A percentile compares a stretch with the other conserved stretches of the same genome.
Conservation (phyloP, 2,113 vertebrate genomes). For the Deroptyus accipitrinus region DNA sequence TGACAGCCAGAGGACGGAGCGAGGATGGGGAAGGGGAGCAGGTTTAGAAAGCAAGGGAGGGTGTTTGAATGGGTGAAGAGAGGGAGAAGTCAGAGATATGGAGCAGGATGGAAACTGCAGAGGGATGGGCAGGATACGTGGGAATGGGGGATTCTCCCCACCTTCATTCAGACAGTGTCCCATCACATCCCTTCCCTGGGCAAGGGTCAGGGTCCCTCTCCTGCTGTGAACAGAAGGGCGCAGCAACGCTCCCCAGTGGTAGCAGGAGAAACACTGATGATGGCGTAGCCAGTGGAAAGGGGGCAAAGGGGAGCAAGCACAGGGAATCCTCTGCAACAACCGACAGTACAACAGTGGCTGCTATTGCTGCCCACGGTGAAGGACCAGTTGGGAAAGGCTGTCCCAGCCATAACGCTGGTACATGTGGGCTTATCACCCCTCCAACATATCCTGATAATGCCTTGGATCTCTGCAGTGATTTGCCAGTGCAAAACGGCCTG, state of each 20-base stretch:
- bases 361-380: accelerated
- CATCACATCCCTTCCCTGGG: accelerated
- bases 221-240: neutral
- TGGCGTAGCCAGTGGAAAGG: accelerated
- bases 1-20: neutral
- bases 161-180: neutral
- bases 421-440: neutral
- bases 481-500: accelerated
- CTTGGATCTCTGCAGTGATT: neutral
- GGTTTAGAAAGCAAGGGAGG: neutral
- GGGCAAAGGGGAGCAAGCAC: neutral
- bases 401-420: neutral
- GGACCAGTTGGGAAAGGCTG: neutral
- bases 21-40: neutral
- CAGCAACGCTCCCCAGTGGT: neutral
- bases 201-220: no score
- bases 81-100: neutral
- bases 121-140: neutral
- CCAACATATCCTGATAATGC: accelerated
- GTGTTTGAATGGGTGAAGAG: neutral
- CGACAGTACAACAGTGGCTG: neutral
- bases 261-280: neutral
- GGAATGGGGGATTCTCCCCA: neutral
- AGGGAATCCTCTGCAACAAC: neutral
- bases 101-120: neutral